phyloP scores from a whole-genome alignment of 1,140 invertebrate species.

The Sesamia nonagrioides region DNA sequence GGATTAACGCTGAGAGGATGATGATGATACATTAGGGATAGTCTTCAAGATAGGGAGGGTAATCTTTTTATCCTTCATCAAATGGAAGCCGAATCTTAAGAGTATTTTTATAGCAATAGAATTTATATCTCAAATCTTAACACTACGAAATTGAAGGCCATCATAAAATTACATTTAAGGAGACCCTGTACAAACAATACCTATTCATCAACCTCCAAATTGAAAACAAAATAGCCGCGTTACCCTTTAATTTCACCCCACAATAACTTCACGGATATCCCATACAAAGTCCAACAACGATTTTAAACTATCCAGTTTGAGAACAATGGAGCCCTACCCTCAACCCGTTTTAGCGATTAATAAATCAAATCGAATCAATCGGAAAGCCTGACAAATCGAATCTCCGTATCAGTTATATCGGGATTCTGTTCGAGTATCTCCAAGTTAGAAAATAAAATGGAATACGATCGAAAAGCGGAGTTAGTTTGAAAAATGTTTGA shows the following conservation, averaged over 20 bases:
- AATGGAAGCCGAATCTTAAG: too few relatives aligned
- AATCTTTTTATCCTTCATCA: too few relatives aligned
- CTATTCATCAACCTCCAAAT: not conserved
- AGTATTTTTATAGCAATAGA: too few relatives aligned
- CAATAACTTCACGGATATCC: not conserved
- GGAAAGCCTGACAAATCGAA: conserved; percentile 26
- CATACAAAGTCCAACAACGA: not conserved
- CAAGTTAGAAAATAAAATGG: conserved; percentile 9
- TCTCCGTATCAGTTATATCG: conserved; percentile 2
- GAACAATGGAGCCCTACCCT: conserved; percentile 20
- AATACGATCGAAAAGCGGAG: not conserved
- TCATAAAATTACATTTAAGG: too few relatives aligned
- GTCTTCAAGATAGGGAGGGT: too few relatives aligned
- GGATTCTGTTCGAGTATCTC: conserved; percentile 1
- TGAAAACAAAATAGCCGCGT: not conserved
- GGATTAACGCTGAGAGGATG: too few relatives aligned
- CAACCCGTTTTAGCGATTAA: conserved; percentile 21
- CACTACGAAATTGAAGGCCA: too few relatives aligned
- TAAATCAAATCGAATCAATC: conserved; percentile 47
- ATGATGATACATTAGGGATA: too few relatives aligned
- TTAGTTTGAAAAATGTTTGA: not conserved
- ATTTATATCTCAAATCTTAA: too few relatives aligned
- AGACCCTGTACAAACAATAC: not conserved
- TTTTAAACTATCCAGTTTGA: conserved; percentile 35
- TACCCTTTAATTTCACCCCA: conserved; percentile 1